phyloP scores from a whole-genome alignment of 2,888 invertebrate genomes.

The Caenorhabditis sinica region DNA sequence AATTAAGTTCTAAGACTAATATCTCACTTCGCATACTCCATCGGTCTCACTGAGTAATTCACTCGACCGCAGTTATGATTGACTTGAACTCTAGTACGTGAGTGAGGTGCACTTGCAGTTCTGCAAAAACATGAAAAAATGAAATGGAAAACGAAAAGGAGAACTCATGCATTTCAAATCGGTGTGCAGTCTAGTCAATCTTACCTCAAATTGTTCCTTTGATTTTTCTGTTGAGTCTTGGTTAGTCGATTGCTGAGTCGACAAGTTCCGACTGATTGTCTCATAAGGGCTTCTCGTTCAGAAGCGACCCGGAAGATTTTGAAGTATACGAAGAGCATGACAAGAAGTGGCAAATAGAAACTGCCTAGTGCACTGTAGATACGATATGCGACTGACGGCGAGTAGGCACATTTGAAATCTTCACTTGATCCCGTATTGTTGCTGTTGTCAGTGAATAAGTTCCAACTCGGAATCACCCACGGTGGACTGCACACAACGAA shows the following conservation, averaged over 20 bases:
- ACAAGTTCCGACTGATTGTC: slow-evolving; percentile 82
- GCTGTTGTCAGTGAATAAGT: slow-evolving; percentile 73
- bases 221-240: slow-evolving; percentile 74
- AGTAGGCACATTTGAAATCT: slow-evolving; percentile 81
- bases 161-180: slow-evolving; percentile 46
- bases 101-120: slow-evolving; percentile 75
- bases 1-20: neutral
- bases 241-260: slow-evolving; percentile 80
- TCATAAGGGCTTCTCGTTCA: slow-evolving; percentile 82
- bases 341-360: slow-evolving; percentile 84
- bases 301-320: slow-evolving; percentile 83
- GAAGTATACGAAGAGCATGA: slow-evolving; percentile 85
- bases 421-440: slow-evolving; percentile 51
- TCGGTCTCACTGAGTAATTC: slow-evolving; percentile 77
- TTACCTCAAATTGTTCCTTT: slow-evolving; percentile 68
- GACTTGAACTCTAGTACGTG: slow-evolving; percentile 72
- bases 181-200: slow-evolving; percentile 24
- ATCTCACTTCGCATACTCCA: slow-evolving; percentile 69
- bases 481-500: slow-evolving; percentile 84
- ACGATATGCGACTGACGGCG: slow-evolving; percentile 83
- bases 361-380: slow-evolving; percentile 85
- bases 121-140: slow-evolving; percentile 59
- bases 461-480: slow-evolving; percentile 83
- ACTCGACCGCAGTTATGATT: slow-evolving; percentile 71
- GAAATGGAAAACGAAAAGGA: neutral